Conservation (phyloP, 1,140 invertebrate species). For the Geopemphigus sp. region DNA sequence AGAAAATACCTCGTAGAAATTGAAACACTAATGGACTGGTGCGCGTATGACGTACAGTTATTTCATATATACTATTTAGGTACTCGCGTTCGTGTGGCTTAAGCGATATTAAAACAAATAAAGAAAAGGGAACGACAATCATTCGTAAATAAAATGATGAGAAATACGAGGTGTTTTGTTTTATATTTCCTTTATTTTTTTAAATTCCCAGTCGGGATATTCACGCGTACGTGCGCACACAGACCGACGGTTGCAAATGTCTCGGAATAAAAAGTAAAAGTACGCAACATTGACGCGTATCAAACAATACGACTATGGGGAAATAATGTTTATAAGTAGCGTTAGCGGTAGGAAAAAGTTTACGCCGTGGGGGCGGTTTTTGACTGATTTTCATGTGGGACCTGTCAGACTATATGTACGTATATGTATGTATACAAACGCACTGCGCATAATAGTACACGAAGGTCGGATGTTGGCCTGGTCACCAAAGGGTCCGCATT, state of each 20-base stretch:
- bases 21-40: slow-evolving; percentile 12
- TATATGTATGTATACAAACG: neutral
- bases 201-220: neutral
- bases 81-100: neutral
- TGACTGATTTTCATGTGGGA: neutral
- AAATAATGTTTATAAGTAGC: neutral
- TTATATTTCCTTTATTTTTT: neutral
- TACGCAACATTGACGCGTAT: neutral
- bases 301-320: neutral
- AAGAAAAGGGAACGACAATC: slow-evolving; percentile 3
- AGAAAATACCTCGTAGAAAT: slow-evolving; percentile 2
- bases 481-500: too few species aligned
- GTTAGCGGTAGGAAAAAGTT: neutral
- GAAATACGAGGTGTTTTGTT: neutral
- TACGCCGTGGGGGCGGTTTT: neutral
- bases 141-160: slow-evolving; percentile 28
- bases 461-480: too few species aligned
- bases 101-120: slow-evolving; percentile 9
- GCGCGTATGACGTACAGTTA: too few species aligned
- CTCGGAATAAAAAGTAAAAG: slow-evolving; percentile 9
- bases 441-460: neutral
- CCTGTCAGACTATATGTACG: too few species aligned
- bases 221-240: neutral
- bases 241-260: slow-evolving; percentile 17
- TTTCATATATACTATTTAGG: neutral